Base-by-base conservation (phyloP, 1,140 invertebrate species). In the Diabrotica undecimpunctata region DNA sequence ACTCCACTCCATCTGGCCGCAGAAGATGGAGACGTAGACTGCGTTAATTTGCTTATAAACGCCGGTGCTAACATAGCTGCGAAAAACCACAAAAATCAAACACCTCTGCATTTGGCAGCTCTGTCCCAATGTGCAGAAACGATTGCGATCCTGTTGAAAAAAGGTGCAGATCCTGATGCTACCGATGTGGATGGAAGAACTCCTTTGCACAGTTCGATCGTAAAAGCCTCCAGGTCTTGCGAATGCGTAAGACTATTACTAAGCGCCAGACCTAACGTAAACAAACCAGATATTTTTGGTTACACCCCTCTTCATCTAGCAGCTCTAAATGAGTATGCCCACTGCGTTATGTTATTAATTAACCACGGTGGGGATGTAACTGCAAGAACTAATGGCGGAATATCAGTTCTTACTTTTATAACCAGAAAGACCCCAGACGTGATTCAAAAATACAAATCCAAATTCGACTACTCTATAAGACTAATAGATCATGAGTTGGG, bases 281-380 rank as follows among this genome's bases (percentile, higher is more conserved):
- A 95, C 76, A 84, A 85, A 68, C 82, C 88, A 0, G 90, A 92
- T 69, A 84, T 84, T 71, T 96, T 85, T 81, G 94, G 88, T 5
- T 95, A 88, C 79, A 93, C 86, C 37, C 88, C 86, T 0, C 76
- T 95, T 9, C 92, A 95, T 76, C 86, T 94, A 41, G 92, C 92
- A 2, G 93, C 92, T 0, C 79, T 94, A 5, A 92, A 93, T 75
- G 91, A 94, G 78, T 90, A 88, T 66, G 90, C 91, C 5, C 82
- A 83, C 25, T 90, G 90, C 70, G 91, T 91, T 0, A 82, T 88
- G 60, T 78, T 93, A 14, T 81, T 96, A 12, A 77, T 95, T 59
- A 86, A 86, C 80, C 75, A 88, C 74, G 93, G 92, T 0, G 94
- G 90, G 0, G 90, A 95, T 73, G 87, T 95, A 0, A 94, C 91